Base-by-base conservation (phyloP, 2,113 vertebrate species). In the Pygoscelis adeliae region DNA sequence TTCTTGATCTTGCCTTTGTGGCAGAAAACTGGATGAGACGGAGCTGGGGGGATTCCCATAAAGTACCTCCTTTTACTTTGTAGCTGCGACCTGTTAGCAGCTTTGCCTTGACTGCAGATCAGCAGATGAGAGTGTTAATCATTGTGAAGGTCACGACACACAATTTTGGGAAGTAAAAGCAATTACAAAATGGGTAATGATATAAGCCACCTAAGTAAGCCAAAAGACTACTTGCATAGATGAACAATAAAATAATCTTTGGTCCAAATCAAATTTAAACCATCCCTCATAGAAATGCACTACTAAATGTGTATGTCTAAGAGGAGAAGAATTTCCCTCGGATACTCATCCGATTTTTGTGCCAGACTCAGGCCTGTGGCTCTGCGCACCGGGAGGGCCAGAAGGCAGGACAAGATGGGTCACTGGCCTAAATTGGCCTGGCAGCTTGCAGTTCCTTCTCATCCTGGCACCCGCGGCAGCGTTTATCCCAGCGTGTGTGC, bases 401-500 rank as follows among this genome's bases (percentile, higher is more conserved):
- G 76, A 61, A 87, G 38, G 71, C 62, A 85, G 47, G 36, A 90
- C 0, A 0, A 62, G 67, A 21, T 58, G 72, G 58, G 65, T 55
- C 67, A 59, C 40, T 77, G 71, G 16, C 56, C 52, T 56, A n/a
- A 86, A 77, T 0, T 40, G 38, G 13, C 25, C 71, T 61, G 50
- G n/a, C 42, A 92, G 55, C 55, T 38, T 15, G 20, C 3, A 7
- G 9, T 2, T 62, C 63, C 62, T 74, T n/a, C 89, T 89, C 40
- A 5, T 78, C 42, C 77, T 70, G 76, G 86, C 53, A 61, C 22
- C 9, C 1, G 4, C 42, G 26, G 80, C 79, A 92, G 83, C 13
- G 9, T 59, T 70, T 7, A 73, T 47, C 63, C 42, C 1, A 0
- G 38, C 0, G 0, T 11, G 13, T 4, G 10, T 20, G 25, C 70